phyloP scores from a whole-genome alignment of 2,888 invertebrate genomes.

The Actias luna region DNA sequence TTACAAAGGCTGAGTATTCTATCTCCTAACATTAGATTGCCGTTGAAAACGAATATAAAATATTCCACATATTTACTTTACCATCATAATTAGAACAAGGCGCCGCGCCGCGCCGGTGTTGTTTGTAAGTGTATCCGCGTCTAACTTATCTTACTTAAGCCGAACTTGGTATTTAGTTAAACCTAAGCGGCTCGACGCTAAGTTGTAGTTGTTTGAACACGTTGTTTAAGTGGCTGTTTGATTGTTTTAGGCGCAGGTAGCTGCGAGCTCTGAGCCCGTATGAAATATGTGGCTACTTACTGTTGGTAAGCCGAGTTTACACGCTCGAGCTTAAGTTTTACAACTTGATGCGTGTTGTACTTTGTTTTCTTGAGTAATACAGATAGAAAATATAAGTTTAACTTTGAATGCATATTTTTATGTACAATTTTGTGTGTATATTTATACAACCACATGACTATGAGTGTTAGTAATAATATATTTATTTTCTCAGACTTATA shows the following conservation, averaged over 20 bases:
- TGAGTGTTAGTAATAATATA: too few relatives aligned
- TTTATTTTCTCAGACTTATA: too few relatives aligned
- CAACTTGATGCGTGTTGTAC: conserved; percentile 44
- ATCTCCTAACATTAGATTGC: background rate
- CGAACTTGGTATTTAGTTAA: conserved; percentile 76
- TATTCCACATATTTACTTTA: background rate
- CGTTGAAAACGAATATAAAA: background rate
- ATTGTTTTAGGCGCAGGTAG: conserved; percentile 79
- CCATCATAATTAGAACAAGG: conserved; percentile 2
- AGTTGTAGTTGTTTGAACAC: conserved; percentile 50
- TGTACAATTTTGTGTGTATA: too few relatives aligned
- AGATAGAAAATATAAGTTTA: conserved; percentile 10
- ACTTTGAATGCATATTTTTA: too few relatives aligned
- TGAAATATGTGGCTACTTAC: conserved; percentile 78
- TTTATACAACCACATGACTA: too few relatives aligned
- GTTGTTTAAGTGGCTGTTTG: conserved; percentile 66
- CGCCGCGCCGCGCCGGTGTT: conserved; percentile 11
- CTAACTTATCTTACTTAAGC: conserved; percentile 75
- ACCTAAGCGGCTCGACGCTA: conserved; percentile 57
- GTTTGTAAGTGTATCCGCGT: conserved; percentile 35
- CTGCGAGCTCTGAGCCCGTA: conserved; percentile 62
- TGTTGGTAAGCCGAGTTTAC: conserved; percentile 72
- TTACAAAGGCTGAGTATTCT: background rate
- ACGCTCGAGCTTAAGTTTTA: conserved; percentile 64
- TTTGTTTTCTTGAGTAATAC: conserved; percentile 22